Percentiles rank a stretch among this genome's conserved stretches.
phyloP scores from a whole-genome alignment of 2,797 vertebrate genomes.

The Harpagifer antarcticus region DNA sequence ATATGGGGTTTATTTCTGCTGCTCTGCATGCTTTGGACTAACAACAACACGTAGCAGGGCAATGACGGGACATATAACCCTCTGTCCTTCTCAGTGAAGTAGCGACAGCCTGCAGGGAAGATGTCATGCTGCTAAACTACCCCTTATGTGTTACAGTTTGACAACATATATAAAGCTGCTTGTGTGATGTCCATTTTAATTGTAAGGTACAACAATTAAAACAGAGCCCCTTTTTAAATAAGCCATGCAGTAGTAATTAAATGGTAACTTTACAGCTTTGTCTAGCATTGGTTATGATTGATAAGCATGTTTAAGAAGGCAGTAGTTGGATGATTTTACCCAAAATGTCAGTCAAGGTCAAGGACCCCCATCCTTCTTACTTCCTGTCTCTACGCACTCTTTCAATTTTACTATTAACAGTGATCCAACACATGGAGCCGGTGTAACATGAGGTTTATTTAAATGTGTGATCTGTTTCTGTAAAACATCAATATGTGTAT shows the following conservation, averaged over 20 bases:
- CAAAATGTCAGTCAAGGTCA: slow-evolving; percentile 67
- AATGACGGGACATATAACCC: slow-evolving; percentile 5
- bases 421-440: too few species aligned
- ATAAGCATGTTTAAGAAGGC: background rate
- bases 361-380: background rate
- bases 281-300: background rate
- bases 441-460: background rate
- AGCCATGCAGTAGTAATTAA: background rate
- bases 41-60: background rate
- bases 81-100: background rate
- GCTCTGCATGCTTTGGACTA: background rate
- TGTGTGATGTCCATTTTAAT: background rate
- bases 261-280: background rate
- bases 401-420: slow-evolving; percentile 33
- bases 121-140: background rate
- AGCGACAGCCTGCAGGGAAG: slow-evolving; percentile 2
- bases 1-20: background rate
- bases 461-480: background rate
- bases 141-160: background rate
- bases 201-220: background rate
- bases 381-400: background rate
- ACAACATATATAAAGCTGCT: background rate
- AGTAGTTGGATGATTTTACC: slow-evolving; percentile 27
- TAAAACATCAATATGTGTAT: background rate
- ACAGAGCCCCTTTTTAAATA: background rate